A percentile compares a stretch with the other conserved stretches of the same genome.
Evolutionary conservation across 2,888 invertebrate species (phyloP).

Genomic region (Agonum fuliginosum): DNA sequence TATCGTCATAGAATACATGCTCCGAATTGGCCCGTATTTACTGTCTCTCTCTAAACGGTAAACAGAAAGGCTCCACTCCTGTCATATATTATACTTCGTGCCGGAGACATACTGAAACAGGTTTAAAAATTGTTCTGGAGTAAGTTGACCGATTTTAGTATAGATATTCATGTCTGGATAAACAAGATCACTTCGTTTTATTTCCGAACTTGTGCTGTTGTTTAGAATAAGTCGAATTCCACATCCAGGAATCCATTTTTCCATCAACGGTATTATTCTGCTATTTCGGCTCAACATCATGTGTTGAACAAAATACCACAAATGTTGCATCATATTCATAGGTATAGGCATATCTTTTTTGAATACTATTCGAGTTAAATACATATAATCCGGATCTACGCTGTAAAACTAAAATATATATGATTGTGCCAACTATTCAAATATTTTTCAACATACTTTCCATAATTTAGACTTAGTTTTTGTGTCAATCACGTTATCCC

Average conservation of each 20-base stretch:
- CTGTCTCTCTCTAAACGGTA: too few species aligned
- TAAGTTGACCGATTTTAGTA: conserved; percentile 83
- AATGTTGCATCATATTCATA: conserved; percentile 76
- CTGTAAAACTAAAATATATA: conserved; percentile 65
- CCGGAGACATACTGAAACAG: conserved; percentile 74
- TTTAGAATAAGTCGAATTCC: conserved; percentile 71
- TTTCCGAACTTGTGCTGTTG: conserved; percentile 62
- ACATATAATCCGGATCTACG: conserved; percentile 76
- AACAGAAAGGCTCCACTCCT: too few species aligned
- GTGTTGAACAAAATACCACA: conserved; percentile 83
- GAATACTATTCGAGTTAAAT: conserved; percentile 80
- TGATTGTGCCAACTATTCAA: too few species aligned
- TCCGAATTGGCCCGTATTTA: too few species aligned
- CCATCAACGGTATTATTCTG: conserved; percentile 82
- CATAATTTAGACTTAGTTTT: conserved; percentile 27
- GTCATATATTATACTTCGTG: too few species aligned
- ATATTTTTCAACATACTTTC: conserved; percentile 42
- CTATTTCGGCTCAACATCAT: conserved; percentile 77
- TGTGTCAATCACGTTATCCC: conserved; percentile 71
- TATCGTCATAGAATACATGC: too few species aligned
- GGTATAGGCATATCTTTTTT: conserved; percentile 74
- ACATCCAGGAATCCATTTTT: conserved; percentile 85
- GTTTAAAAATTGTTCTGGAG: conserved; percentile 78
- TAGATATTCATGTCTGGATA: conserved; percentile 80
- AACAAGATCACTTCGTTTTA: conserved; percentile 51